Evolutionary conservation across 2,888 invertebrate species (phyloP).

Genomic region (Reticulitermes lucifugus): DNA sequence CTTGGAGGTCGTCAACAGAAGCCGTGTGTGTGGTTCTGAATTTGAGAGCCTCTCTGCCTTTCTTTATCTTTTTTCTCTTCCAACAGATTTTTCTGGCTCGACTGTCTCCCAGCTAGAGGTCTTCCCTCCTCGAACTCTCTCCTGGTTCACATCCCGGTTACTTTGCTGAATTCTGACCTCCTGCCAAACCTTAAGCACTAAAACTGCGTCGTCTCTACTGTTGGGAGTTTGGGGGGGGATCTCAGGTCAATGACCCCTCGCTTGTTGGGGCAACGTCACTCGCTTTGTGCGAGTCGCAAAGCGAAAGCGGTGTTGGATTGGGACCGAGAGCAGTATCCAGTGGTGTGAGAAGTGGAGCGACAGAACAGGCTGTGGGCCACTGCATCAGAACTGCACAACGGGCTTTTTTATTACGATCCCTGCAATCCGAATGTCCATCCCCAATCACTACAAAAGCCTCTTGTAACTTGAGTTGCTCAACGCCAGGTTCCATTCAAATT

Average conservation of each 20-base stretch:
- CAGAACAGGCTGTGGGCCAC: not conserved
- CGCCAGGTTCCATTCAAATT: no score
- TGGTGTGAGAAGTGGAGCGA: not conserved
- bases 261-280: slow-evolving; percentile 38
- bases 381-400: no score
- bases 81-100: no score
- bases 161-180: slow-evolving; percentile 2
- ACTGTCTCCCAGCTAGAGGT: not conserved
- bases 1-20: slow-evolving; percentile 24
- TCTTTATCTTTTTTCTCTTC: no score
- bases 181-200: slow-evolving; percentile 13
- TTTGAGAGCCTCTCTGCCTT: not conserved
- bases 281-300: not conserved
- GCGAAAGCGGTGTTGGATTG: not conserved
- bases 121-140: not conserved
- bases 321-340: not conserved
- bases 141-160: not conserved
- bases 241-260: slow-evolving; percentile 32
- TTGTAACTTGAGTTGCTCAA: no score
- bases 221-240: no score
- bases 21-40: not conserved
- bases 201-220: not conserved
- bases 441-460: no score
- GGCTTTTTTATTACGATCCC: no score
- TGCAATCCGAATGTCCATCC: no score